Evolutionary conservation across 2,113 vertebrate genomes (phyloP).

Genomic region (Willisornis vidua): DNA sequence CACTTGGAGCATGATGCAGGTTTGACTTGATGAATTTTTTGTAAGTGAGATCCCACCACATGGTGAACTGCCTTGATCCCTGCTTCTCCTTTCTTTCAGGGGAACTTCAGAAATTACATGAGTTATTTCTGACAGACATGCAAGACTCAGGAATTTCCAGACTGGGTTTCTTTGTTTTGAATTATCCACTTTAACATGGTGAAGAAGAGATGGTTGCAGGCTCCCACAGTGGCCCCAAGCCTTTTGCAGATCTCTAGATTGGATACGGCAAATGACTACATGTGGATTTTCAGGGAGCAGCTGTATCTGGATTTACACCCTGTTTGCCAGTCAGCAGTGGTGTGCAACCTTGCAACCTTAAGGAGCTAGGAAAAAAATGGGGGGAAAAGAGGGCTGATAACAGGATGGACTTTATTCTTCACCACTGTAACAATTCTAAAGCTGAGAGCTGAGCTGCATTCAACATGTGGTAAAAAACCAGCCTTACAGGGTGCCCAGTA

Average conservation of each 20-base stretch:
- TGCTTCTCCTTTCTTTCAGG: not conserved
- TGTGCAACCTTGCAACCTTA: not conserved
- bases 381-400: fast-evolving
- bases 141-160: not conserved
- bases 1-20: not conserved
- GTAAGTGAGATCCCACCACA: not conserved
- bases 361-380: not conserved
- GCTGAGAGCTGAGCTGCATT: not conserved
- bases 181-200: not conserved
- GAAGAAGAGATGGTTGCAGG: not conserved
- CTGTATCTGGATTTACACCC: not conserved
- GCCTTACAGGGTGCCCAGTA: not conserved
- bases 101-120: not conserved
- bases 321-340: not conserved
- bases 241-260: not conserved
- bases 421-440: not conserved
- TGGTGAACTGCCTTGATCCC: not conserved
- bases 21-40: not conserved
- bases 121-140: not conserved
- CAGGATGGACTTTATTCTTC: not conserved
- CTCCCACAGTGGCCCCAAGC: not conserved
- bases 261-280: not conserved
- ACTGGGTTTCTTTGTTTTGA: not conserved
- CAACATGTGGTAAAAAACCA: not conserved
- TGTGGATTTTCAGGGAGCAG: not conserved